Conservation (phyloP, 2,888 invertebrate genomes). For the Barypeithes pellucidus region DNA sequence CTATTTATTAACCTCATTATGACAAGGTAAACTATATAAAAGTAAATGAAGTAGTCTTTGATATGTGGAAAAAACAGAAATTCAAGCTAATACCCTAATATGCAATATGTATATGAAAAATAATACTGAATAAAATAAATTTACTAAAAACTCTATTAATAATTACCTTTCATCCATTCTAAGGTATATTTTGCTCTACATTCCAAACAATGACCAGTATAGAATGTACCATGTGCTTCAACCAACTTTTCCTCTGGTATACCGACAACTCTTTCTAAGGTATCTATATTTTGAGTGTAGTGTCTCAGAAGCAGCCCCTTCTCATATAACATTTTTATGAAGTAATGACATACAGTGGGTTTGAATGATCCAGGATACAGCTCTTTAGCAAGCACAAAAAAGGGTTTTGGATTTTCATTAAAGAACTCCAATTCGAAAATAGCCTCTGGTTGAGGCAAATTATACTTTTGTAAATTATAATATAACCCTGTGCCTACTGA, state of each 20-base stretch:
- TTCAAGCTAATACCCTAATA: no score
- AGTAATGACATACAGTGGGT: constrained; percentile 94
- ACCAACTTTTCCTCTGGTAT: constrained; percentile 89
- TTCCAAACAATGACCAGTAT: constrained; percentile 87
- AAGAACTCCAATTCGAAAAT: constrained; percentile 95
- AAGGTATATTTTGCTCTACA: constrained; percentile 83
- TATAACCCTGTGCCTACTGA: constrained; percentile 95
- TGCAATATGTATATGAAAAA: no score
- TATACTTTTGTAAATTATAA: constrained; percentile 91
- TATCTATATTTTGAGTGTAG: constrained; percentile 95
- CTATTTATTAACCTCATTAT: no score
- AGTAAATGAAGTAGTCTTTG: no score
- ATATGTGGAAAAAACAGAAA: no score
- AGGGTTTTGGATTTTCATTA: constrained; percentile 90
- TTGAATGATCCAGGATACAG: constrained; percentile 90
- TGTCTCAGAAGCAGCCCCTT: constrained; percentile 85
- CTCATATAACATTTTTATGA: constrained; percentile 87
- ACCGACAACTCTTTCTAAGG: constrained; percentile 89
- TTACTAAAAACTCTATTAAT: background rate
- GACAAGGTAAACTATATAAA: no score
- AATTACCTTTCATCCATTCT: constrained; percentile 88
- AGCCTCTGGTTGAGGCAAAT: constrained; percentile 92
- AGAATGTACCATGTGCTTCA: constrained; percentile 96
- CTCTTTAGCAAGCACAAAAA: constrained; percentile 92
- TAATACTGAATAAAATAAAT: no score